Percentiles rank a stretch among this genome's conserved stretches.
phyloP scores from a whole-genome alignment of 2,797 vertebrate genomes.

The Fringilla coelebs region DNA sequence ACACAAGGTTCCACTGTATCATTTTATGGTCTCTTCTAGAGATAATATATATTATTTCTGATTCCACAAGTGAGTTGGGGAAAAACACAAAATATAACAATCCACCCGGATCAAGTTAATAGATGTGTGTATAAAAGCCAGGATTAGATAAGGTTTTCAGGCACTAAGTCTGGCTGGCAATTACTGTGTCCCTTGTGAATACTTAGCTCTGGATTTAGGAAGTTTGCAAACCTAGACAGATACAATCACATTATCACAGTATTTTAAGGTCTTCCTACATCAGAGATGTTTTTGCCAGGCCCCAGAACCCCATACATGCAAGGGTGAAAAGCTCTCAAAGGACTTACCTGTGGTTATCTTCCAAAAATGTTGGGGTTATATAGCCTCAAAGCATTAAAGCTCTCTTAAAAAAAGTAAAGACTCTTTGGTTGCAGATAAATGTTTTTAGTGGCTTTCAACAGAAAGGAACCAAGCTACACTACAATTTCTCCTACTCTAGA shows the following conservation, averaged over 20 bases:
- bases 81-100: not conserved
- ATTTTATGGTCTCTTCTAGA: not conserved
- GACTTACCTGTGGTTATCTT: not conserved
- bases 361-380: not conserved
- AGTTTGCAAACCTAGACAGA: not conserved
- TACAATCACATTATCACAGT: not conserved
- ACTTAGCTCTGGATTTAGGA: not conserved
- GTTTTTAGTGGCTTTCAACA: accelerated
- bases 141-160: not conserved
- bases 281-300: not conserved
- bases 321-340: not conserved
- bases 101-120: not conserved
- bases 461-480: accelerated
- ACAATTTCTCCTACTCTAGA: not conserved
- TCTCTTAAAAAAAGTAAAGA: not conserved
- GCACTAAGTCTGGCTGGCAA: not conserved
- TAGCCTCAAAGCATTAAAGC: not conserved
- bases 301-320: not conserved
- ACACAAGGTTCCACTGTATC: not conserved
- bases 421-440: not conserved
- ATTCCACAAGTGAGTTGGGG: not conserved
- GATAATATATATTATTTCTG: not conserved
- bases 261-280: not conserved
- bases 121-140: not conserved
- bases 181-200: not conserved